Evolutionary conservation across 2,113 vertebrate genomes (phyloP).

Genomic region (Penelope pileata): DNA sequence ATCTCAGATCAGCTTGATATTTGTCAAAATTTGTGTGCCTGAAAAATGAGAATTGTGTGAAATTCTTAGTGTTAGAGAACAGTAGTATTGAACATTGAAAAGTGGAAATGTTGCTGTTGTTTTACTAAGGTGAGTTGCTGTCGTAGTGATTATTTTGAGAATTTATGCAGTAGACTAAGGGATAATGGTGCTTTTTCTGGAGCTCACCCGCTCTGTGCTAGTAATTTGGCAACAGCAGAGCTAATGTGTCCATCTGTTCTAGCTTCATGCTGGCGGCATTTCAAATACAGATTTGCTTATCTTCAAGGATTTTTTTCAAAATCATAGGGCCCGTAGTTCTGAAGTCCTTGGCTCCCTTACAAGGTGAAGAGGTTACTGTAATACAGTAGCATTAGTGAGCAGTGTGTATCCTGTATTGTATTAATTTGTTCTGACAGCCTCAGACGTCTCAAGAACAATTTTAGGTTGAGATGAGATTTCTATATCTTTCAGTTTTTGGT

Average conservation of each 20-base stretch:
- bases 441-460: not conserved
- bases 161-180: not conserved
- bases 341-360: not conserved
- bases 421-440: not conserved
- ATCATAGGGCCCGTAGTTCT: not conserved
- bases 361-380: not conserved
- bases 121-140: not conserved
- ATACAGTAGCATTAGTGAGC: not conserved
- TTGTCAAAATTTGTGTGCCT: not conserved
- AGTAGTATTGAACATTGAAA: not conserved
- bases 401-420: fast-evolving
- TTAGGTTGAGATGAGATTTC: not conserved
- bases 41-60: not conserved
- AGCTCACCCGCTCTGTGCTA: not conserved
- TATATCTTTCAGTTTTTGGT: not conserved
- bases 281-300: not conserved
- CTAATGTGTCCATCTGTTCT: not conserved
- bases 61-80: not conserved
- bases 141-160: not conserved
- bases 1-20: not conserved
- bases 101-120: not conserved
- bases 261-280: not conserved
- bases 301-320: not conserved
- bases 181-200: not conserved
- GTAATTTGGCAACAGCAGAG: not conserved